phyloP scores from a whole-genome alignment of 2,113 vertebrate genomes.

The Nipponia nippon region DNA sequence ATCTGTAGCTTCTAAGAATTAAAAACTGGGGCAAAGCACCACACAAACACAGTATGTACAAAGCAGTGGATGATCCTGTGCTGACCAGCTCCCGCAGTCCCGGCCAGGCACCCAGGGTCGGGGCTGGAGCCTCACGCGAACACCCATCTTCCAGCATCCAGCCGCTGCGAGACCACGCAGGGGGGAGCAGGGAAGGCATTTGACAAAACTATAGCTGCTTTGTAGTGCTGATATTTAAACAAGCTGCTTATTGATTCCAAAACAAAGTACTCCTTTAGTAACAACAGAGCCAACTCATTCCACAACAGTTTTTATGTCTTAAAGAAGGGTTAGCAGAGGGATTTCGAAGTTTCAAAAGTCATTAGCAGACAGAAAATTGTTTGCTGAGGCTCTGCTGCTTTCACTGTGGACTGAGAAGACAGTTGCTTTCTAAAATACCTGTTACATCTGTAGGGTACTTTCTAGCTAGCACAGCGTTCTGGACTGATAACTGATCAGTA shows the following conservation, averaged over 20 bases:
- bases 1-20: rapidly evolving
- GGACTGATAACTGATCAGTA: conserved; percentile 11
- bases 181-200: background rate
- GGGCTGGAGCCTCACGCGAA: background rate
- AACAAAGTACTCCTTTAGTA: conserved; percentile 56
- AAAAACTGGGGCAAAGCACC: rapidly evolving
- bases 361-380: conserved; percentile 4
- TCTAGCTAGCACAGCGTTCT: background rate
- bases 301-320: conserved; percentile 53
- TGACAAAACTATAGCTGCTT: conserved; percentile 12
- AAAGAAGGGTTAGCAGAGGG: conserved; percentile 44
- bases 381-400: conserved; percentile 1
- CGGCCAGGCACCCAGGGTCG: rapidly evolving
- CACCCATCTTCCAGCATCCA: background rate
- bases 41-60: rapidly evolving
- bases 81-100: background rate
- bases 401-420: background rate
- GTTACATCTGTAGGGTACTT: background rate
- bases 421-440: conserved; percentile 11
- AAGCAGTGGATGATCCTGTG: background rate
- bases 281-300: conserved; percentile 42
- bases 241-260: conserved; percentile 54
- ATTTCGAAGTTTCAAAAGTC: conserved; percentile 57
- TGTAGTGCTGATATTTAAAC: conserved; percentile 47
- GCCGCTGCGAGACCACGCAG: background rate